A percentile compares a stretch with the other conserved stretches of the same genome.
Evolutionary conservation across 2,888 invertebrate genomes (phyloP).

Genomic region (Parnassius apollo): DNA sequence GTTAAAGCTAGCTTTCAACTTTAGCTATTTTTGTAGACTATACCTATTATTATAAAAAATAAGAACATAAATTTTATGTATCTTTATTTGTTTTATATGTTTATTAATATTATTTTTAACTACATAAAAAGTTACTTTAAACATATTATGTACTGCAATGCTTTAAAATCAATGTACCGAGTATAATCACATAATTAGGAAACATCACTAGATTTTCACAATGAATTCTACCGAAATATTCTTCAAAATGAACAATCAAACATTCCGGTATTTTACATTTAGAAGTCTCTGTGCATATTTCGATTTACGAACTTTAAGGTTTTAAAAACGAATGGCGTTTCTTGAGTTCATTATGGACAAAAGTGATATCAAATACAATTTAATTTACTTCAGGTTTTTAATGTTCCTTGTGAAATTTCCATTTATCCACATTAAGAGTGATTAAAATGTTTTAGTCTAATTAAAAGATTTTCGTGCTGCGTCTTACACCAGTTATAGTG

Average conservation of each 20-base stretch:
- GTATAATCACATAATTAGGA: no score
- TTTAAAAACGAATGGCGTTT: background rate
- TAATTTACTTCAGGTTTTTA: background rate
- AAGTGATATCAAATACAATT: slow-evolving; percentile 2
- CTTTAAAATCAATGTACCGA: no score
- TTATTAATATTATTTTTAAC: no score
- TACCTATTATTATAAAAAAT: no score
- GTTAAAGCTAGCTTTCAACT: no score
- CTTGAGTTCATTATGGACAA: background rate
- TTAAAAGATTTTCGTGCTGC: background rate
- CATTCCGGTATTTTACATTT: background rate
- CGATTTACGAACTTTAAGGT: background rate
- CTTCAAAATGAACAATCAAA: background rate
- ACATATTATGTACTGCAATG: no score
- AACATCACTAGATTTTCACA: background rate
- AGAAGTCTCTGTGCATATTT: background rate
- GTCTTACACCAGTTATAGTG: no score
- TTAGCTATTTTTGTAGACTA: no score
- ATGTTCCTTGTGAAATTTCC: slow-evolving; percentile 1
- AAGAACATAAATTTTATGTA: no score
- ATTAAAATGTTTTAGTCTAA: slow-evolving; percentile 7
- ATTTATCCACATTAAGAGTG: background rate
- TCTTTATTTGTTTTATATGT: no score
- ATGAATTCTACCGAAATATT: background rate
- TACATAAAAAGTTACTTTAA: no score